These are phyloP conservation scores for Chrysopa pallens DNA, from an alignment of 1,140 invertebrate genomes.

Conservation along the genomic window DNA sequence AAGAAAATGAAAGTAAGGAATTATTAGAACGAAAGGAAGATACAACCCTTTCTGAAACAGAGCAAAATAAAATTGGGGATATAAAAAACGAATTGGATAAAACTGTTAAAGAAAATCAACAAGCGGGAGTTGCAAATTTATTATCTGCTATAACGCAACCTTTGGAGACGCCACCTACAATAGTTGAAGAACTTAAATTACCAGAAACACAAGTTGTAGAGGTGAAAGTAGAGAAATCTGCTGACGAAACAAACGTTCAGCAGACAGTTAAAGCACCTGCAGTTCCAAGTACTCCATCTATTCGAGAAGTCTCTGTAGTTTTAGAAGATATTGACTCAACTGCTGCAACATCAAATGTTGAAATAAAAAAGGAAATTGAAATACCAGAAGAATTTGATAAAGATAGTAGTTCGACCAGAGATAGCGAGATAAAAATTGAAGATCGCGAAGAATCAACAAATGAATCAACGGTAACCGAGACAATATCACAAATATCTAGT, in stretches of 20 bases:
- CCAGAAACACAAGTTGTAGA: constrained; percentile 7
- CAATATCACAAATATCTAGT: neutral
- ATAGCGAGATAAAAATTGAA: constrained; percentile 1
- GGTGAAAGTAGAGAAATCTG: neutral
- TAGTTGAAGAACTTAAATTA: constrained; percentile 9
- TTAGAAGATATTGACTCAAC: no score
- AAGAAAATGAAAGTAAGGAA: constrained; percentile 12
- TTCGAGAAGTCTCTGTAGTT: no score
- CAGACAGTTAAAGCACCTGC: no score
- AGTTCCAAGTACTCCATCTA: no score
- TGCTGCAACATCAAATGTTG: no score
- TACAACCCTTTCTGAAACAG: neutral
- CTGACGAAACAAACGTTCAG: no score
- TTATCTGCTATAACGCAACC: no score
- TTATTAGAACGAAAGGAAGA: constrained; percentile 7
- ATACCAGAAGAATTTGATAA: no score
- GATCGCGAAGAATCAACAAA: constrained; percentile 4
- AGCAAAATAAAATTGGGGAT: constrained; percentile 1
- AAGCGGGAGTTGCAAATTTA: constrained; percentile 5
- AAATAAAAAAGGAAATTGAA: no score
- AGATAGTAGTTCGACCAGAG: constrained; percentile 5
- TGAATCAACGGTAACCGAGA: neutral
- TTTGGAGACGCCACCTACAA: no score
- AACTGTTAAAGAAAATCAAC: constrained; percentile 16
- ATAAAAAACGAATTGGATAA: constrained; percentile 4